These are phyloP conservation scores for Ameiurus melas DNA, from an alignment of 2,113 vertebrate species.

Conservation along the genomic window DNA sequence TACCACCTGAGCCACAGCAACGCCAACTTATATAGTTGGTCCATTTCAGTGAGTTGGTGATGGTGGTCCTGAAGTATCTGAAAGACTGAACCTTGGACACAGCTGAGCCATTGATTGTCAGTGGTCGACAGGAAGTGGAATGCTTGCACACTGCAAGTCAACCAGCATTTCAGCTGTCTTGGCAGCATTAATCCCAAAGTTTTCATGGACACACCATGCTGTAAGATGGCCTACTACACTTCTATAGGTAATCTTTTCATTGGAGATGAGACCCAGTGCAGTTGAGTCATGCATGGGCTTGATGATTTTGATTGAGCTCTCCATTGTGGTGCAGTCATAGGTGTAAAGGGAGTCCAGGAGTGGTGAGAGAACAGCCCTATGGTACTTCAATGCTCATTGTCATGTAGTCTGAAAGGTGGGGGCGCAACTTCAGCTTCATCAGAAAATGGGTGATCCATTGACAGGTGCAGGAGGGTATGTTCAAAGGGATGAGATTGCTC, in stretches of 20 bases:
- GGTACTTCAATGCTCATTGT: background rate
- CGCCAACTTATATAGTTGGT: background rate
- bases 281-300: background rate
- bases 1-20: no score
- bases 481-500: no score
- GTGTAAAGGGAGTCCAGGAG: background rate
- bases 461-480: no score
- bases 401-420: no score
- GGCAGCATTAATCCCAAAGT: background rate
- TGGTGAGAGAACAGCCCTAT: background rate
- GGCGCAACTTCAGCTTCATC: no score
- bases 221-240: background rate
- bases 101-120: background rate
- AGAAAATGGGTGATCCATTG: no score
- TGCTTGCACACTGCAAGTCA: background rate
- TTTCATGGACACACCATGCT: background rate
- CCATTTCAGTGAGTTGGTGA: background rate
- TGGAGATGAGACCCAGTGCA: background rate
- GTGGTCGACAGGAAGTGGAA: background rate
- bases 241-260: background rate
- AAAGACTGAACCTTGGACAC: background rate
- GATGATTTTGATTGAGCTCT: background rate
- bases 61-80: background rate
- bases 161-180: background rate
- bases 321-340: background rate